These are phyloP conservation scores for Saimiri boliviensis DNA, from an alignment of 2,113 vertebrate species.

Conservation along the genomic window DNA sequence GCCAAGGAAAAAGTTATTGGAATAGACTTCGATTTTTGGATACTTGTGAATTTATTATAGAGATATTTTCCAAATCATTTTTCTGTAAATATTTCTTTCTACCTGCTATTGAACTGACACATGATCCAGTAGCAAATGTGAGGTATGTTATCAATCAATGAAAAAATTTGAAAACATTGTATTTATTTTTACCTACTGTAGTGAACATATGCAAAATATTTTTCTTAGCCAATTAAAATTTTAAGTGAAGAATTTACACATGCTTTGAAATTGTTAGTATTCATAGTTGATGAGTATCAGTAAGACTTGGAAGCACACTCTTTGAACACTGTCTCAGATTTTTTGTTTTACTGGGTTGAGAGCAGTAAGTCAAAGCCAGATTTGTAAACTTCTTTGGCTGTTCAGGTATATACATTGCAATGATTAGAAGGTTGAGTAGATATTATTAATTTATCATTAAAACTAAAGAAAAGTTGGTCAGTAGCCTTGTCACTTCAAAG, in stretches of 20 bases:
- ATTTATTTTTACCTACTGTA: neutral
- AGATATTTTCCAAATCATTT: conserved; percentile 96
- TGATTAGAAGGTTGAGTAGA: neutral
- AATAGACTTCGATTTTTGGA: conserved; percentile 96
- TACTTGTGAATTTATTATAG: conserved; percentile 95
- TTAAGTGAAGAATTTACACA: neutral
- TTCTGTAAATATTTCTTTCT: conserved; percentile 96
- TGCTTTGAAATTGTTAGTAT: conserved; percentile 35
- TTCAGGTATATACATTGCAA: neutral
- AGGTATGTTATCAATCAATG: conserved; percentile 85
- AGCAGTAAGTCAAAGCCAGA: neutral
- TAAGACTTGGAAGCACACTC: neutral
- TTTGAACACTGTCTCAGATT: neutral
- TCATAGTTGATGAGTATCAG: neutral
- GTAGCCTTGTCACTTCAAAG: neutral
- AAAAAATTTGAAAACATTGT: neutral
- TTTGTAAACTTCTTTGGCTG: neutral
- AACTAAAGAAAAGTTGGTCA: neutral
- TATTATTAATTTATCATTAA: neutral
- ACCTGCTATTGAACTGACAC: conserved; percentile 93
- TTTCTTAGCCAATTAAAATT: conserved; percentile 2
- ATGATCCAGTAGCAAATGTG: conserved; percentile 96
- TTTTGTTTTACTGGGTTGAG: neutral
- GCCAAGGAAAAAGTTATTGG: conserved; percentile 97
- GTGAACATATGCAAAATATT: neutral